phyloP scores from a whole-genome alignment of 2,797 vertebrate species.

The Mastacembelus armatus region DNA sequence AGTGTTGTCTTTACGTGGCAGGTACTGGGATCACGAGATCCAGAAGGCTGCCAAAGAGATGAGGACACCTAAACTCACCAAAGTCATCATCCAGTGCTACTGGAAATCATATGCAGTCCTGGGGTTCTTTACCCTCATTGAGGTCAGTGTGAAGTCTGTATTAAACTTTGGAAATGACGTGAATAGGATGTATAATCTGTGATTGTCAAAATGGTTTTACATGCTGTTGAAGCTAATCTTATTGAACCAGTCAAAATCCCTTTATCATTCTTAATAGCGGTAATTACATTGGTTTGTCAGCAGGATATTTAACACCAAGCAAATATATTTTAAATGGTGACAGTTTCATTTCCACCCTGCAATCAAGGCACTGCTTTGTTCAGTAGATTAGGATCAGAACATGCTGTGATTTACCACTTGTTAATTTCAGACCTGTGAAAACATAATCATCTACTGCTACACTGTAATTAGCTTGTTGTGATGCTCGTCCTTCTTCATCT shows the following conservation, averaged over 20 bases:
- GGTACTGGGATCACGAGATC: slow-evolving; percentile 91
- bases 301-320: background rate
- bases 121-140: slow-evolving; percentile 90
- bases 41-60: slow-evolving; percentile 85
- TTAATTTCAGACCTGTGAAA: background rate
- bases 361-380: background rate
- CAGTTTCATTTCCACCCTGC: too few species aligned
- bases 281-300: background rate
- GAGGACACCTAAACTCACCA: slow-evolving; percentile 84
- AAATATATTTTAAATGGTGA: background rate
- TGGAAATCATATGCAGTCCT: slow-evolving; percentile 91
- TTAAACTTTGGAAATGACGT: background rate
- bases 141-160: slow-evolving; percentile 80
- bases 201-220: too few species aligned
- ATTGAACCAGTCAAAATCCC: too few species aligned
- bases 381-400: background rate
- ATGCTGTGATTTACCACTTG: background rate
- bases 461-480: background rate
- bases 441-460: background rate
- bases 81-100: slow-evolving; percentile 90
- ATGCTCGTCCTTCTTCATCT: background rate
- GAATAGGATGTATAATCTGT: background rate
- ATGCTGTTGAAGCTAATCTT: too few species aligned
- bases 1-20: slow-evolving; percentile 53
- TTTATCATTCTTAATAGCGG: too few species aligned